A percentile compares a stretch with the other conserved stretches of the same genome.
Conservation (phyloP, 2,888 invertebrate species). For the Patella ulyssiponensis region DNA sequence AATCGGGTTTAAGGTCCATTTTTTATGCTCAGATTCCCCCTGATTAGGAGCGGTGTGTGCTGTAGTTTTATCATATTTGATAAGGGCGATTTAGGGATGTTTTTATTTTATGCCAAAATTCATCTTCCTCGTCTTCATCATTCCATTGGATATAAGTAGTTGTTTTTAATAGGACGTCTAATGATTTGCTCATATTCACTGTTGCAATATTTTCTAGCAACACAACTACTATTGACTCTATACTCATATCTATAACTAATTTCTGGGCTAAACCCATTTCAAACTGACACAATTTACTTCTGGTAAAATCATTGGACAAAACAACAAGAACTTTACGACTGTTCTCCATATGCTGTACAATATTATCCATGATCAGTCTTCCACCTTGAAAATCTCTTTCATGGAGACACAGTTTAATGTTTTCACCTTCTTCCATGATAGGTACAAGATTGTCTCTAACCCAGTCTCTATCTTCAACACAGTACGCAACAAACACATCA, state of each 20-base stretch:
- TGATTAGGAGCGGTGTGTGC: too few relatives aligned
- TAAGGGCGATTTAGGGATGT: too few relatives aligned
- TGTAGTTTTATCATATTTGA: too few relatives aligned
- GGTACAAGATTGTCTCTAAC: slow-evolving; percentile 78
- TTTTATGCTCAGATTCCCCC: too few relatives aligned
- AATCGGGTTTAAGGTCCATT: too few relatives aligned
- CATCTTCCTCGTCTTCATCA: slow-evolving; percentile 11
- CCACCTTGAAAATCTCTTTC: slow-evolving; percentile 83
- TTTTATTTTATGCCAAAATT: too few relatives aligned
- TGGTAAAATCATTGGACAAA: slow-evolving; percentile 78
- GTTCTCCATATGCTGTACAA: slow-evolving; percentile 80
- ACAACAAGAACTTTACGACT: slow-evolving; percentile 79
- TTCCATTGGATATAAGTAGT: slow-evolving; percentile 81
- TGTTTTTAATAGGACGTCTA: slow-evolving; percentile 80
- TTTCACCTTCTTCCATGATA: slow-evolving; percentile 76
- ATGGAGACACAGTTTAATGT: slow-evolving; percentile 76
- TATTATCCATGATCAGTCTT: slow-evolving; percentile 80
- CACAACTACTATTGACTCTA: slow-evolving; percentile 79
- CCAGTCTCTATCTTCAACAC: slow-evolving; percentile 79
- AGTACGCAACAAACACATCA: slow-evolving; percentile 82
- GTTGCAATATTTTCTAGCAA: slow-evolving; percentile 79
- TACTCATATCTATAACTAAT: slow-evolving; percentile 64
- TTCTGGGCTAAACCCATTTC: slow-evolving; percentile 82
- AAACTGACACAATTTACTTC: slow-evolving; percentile 83
- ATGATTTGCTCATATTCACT: slow-evolving; percentile 77